These are phyloP conservation scores for Potamilus streckersoni DNA, from an alignment of 1,140 invertebrate species.

Conservation along the genomic window DNA sequence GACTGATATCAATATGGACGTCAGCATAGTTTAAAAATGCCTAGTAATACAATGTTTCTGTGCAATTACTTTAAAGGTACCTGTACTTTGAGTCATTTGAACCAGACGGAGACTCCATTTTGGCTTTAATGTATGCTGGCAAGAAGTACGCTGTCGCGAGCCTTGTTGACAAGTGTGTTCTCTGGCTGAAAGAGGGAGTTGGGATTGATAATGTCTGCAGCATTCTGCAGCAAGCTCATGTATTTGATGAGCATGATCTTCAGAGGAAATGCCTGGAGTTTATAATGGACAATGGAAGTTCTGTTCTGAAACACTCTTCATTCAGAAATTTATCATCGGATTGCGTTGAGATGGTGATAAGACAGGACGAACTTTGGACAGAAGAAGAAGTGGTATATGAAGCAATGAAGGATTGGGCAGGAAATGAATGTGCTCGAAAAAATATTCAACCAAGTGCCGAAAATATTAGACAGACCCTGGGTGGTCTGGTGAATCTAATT, in stretches of 20 bases:
- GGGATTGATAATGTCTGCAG: conserved; percentile 28
- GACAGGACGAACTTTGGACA: conserved; percentile 22
- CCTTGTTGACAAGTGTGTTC: conserved; percentile 22
- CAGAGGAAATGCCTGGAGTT: conserved; percentile 27
- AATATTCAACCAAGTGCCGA: conserved; percentile 17
- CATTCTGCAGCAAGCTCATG: conserved; percentile 29
- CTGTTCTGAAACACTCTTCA: conserved; percentile 15
- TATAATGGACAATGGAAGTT: conserved; percentile 24
- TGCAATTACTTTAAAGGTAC: conserved; percentile 8
- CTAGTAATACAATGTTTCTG: too few species aligned
- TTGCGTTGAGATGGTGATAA: conserved; percentile 21
- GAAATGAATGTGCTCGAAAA: conserved; percentile 17
- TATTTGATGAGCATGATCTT: conserved; percentile 21
- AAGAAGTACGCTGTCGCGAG: conserved; percentile 28
- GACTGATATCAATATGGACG: too few species aligned
- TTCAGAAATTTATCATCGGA: conserved; percentile 27
- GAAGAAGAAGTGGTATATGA: conserved; percentile 30
- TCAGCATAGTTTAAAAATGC: too few species aligned
- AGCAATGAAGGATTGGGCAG: conserved; percentile 26
- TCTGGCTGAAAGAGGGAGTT: conserved; percentile 18
- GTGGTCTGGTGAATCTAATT: conserved; percentile 8
- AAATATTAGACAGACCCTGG: conserved; percentile 14
- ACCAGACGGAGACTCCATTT: conserved; percentile 10
- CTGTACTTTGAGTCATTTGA: conserved; percentile 19
- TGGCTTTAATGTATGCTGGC: conserved; percentile 28